Percentiles rank a stretch among this genome's conserved stretches.
Conservation (phyloP, 1,140 invertebrate species). For the Drosophila kikkawai region DNA sequence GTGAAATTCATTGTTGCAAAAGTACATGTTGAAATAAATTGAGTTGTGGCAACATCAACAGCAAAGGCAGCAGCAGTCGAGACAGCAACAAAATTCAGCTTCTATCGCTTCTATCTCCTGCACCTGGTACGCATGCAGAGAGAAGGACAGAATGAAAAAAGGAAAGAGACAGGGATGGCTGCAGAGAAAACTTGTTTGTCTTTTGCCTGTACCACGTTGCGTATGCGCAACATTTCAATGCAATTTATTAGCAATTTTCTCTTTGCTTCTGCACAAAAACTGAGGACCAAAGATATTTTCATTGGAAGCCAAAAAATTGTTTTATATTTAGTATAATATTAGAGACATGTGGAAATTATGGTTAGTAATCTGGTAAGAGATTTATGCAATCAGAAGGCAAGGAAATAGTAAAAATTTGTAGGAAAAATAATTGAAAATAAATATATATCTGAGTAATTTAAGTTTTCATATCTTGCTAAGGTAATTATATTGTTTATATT, state of each 20-base stretch:
- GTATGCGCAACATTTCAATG: slow-evolving; percentile 71
- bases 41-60: slow-evolving; percentile 73
- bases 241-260: slow-evolving; percentile 72
- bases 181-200: slow-evolving; percentile 40
- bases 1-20: slow-evolving; percentile 84
- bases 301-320: slow-evolving; percentile 27
- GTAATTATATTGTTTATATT: neutral
- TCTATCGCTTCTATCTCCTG: slow-evolving; percentile 43
- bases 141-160: slow-evolving; percentile 25
- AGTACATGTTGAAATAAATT: slow-evolving; percentile 84
- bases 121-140: slow-evolving; percentile 72
- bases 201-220: slow-evolving; percentile 63
- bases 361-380: slow-evolving; percentile 1
- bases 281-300: slow-evolving; percentile 20
- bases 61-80: slow-evolving; percentile 38
- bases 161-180: neutral
- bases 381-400: neutral
- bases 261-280: neutral
- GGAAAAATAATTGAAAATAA: neutral
- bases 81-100: slow-evolving; percentile 48
- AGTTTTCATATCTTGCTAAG: too few species aligned
- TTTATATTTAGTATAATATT: slow-evolving; percentile 23
- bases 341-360: slow-evolving; percentile 29
- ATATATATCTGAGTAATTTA: neutral
- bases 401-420: neutral